Percentiles rank a stretch among this genome's conserved stretches.
phyloP scores from a whole-genome alignment of 2,797 vertebrate genomes.

The Jordanella pulchra region DNA sequence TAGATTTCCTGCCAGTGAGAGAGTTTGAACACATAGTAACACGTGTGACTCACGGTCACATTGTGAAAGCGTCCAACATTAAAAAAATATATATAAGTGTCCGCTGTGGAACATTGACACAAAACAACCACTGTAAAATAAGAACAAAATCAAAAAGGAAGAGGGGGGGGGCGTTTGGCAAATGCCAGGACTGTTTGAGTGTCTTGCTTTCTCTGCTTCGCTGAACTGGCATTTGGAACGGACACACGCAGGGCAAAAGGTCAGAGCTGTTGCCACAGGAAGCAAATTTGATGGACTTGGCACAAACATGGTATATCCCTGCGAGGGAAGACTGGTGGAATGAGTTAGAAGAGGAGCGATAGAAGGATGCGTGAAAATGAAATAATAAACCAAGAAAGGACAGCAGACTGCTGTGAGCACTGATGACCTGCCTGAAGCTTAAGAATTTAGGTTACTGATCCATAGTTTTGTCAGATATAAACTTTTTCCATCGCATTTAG shows the following conservation, averaged over 20 bases:
- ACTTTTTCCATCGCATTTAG: slow-evolving; percentile 1
- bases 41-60: slow-evolving; percentile 11
- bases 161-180: slow-evolving; percentile 22
- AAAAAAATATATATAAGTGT: not conserved
- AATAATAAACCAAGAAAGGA: not conserved
- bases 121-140: not conserved
- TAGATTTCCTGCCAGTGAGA: slow-evolving; percentile 20
- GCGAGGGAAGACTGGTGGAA: not conserved
- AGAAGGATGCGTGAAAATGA: not conserved
- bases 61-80: not conserved
- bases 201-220: slow-evolving; percentile 38
- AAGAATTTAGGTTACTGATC: not conserved
- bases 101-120: slow-evolving; percentile 8
- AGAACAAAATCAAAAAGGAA: slow-evolving; percentile 18
- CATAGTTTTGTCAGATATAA: slow-evolving; percentile 15
- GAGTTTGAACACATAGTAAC: not conserved
- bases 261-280: slow-evolving; percentile 41
- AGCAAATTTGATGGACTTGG: slow-evolving; percentile 45
- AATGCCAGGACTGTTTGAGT: slow-evolving; percentile 51
- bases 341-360: slow-evolving; percentile 6
- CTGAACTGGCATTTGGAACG: slow-evolving; percentile 63
- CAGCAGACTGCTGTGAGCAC: slow-evolving; percentile 3
- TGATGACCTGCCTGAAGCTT: slow-evolving; percentile 8
- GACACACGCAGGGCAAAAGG: slow-evolving; percentile 56
- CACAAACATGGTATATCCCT: slow-evolving; percentile 6